Base-by-base conservation (phyloP, 2,888 invertebrate genomes). In the Cryptocephalus moraei region DNA sequence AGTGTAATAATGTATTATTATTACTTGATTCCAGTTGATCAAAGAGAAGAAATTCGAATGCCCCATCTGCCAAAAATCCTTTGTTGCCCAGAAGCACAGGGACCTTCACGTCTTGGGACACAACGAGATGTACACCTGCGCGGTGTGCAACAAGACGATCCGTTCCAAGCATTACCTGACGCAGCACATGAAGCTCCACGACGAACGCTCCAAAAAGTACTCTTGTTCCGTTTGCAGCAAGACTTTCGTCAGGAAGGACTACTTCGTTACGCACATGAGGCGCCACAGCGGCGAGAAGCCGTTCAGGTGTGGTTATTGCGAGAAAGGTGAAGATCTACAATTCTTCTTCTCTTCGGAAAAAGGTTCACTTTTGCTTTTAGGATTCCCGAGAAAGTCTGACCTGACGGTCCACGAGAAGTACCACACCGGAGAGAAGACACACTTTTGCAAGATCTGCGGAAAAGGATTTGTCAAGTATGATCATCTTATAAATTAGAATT, bases 371-470 rank as follows among this genome's bases (percentile, higher is more conserved):
- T 3, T 49, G 6, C 22, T 22, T 56, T 3, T 49, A 69, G 69
- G 71, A 39, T 79, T 79, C 57, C 78, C 78, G 4, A 65, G 78
- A 33, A 74, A 76, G 8, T 78, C 78, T 2, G 78, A 79, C 66
- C 66, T 78, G 38, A 78, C 76, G 47, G 77, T 78, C 1, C 78
- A 79, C 52, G 77, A 77, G 59, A 65, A 77, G 59, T 78, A 72
- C 54, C 74, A 74, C 52, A 70, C 77, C 1, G 77, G 77, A 9
- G 77, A 76, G 49, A 78, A 78, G 55, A 76, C 77, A 1, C 78
- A 78, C 63, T 60, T 78, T 12, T 79, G 78, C 56, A 69, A 68
- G 9, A 66, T 71, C 41, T 72, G 72, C 51, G 72, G 72, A 11
- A 57, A 70, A 49, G 71, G 72, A 39, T 72, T 72, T 56, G 69